Conservation (phyloP, 1,140 invertebrate species). For the Glomeris maerens region DNA sequence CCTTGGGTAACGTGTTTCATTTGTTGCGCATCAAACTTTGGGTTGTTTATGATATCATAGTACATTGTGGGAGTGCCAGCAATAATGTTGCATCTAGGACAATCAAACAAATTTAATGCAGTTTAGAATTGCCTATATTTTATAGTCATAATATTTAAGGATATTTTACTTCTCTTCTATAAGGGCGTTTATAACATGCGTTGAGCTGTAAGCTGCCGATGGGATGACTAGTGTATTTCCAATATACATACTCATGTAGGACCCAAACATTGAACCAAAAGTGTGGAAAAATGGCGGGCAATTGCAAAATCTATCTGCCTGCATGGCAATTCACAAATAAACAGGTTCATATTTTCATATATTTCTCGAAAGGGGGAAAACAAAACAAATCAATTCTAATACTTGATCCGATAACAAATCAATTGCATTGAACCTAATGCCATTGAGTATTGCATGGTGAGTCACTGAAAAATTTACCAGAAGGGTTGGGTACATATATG, state of each 20-base stretch:
- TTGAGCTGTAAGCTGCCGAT: conserved; percentile 48
- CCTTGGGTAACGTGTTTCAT: conserved; percentile 28
- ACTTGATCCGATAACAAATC: neutral
- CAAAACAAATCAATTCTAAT: neutral
- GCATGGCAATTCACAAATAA: conserved; percentile 3
- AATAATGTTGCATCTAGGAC: conserved; percentile 50
- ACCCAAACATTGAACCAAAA: conserved; percentile 60
- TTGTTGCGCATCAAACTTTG: conserved; percentile 30
- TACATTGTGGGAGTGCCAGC: conserved; percentile 96
- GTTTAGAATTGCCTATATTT: neutral
- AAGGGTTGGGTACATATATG: no score
- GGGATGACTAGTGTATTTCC: conserved; percentile 60
- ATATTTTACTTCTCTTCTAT: conserved; percentile 47
- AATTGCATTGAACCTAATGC: conserved; percentile 34
- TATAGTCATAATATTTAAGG: neutral
- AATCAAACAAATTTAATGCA: conserved; percentile 7
- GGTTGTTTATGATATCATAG: conserved; percentile 56
- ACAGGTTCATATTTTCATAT: neutral
- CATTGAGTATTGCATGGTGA: conserved; percentile 64
- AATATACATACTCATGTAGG: conserved; percentile 43
- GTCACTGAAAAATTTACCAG: conserved; percentile 67
- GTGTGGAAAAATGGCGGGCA: conserved; percentile 88
- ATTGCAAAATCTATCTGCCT: conserved; percentile 42
- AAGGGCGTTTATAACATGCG: conserved; percentile 47
- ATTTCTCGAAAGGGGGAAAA: neutral